Conservation (phyloP, 2,113 vertebrate genomes). For the Amphiprion ocellaris region DNA sequence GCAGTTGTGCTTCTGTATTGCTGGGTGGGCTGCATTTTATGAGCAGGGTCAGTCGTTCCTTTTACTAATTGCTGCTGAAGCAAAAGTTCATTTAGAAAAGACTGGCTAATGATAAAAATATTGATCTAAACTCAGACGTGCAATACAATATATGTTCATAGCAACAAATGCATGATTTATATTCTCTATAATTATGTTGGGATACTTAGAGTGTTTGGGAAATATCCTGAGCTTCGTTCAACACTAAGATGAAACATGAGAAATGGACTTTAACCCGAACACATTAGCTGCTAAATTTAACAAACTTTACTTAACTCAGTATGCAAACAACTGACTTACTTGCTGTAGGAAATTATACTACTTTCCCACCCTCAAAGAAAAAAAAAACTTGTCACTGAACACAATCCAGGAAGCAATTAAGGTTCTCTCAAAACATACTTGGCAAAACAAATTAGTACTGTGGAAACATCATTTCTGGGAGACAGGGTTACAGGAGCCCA, state of each 20-base stretch:
- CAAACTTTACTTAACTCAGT: no score
- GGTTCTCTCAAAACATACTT: no score
- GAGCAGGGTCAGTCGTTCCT: neutral
- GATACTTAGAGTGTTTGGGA: neutral
- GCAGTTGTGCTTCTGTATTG: conserved; percentile 1
- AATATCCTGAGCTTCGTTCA: neutral
- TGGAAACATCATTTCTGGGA: no score
- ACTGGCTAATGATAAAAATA: neutral
- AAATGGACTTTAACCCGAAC: no score
- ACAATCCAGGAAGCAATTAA: neutral
- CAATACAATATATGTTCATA: neutral
- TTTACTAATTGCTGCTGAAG: neutral
- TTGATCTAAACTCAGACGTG: neutral
- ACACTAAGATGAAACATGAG: no score
- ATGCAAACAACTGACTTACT: no score
- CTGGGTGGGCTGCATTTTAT: conserved; percentile 6
- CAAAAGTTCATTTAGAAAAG: neutral
- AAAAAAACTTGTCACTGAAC: neutral
- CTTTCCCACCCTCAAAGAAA: no score
- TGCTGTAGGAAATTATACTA: no score
- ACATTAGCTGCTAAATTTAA: no score
- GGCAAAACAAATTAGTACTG: no score
- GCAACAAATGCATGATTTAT: neutral
- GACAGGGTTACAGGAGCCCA: neutral
- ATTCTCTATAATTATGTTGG: neutral